Conservation (phyloP, 2,797 vertebrate genomes). For the Zenarchopterus dispar region DNA sequence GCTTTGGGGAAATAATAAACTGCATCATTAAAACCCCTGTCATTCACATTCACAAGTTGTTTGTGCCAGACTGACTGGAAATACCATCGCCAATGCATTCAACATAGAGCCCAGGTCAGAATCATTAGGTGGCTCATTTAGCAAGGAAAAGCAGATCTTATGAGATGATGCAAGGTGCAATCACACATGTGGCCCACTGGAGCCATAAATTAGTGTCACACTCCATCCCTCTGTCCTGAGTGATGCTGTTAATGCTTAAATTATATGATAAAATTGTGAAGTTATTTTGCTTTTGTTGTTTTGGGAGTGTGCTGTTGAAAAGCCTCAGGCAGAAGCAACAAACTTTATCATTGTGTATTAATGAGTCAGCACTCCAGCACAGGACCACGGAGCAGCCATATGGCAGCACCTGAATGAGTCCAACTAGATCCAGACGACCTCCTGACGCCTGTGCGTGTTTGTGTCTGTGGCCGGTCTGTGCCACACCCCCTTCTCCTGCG, state of each 20-base stretch:
- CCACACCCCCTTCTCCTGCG: slow-evolving; percentile 80
- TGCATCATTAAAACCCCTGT: slow-evolving; percentile 82
- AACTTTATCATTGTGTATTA: slow-evolving; percentile 22
- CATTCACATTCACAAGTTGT: slow-evolving; percentile 76
- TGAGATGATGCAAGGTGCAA: slow-evolving; percentile 48
- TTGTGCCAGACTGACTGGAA: slow-evolving; percentile 63
- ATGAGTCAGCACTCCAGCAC: slow-evolving; percentile 63
- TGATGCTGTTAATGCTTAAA: no score
- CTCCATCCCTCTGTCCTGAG: neutral
- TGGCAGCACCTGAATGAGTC: slow-evolving; percentile 63
- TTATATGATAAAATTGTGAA: no score
- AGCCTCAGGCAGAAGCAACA: slow-evolving; percentile 12
- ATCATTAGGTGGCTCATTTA: slow-evolving; percentile 65
- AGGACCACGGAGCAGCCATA: slow-evolving; percentile 52
- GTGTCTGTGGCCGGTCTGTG: slow-evolving; percentile 61
- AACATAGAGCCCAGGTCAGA: slow-evolving; percentile 58
- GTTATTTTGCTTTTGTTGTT: neutral
- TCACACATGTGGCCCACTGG: slow-evolving; percentile 26
- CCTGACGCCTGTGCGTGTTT: slow-evolving; percentile 48
- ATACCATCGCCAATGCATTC: slow-evolving; percentile 45
- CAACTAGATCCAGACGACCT: slow-evolving; percentile 66
- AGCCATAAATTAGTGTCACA: slow-evolving; percentile 42
- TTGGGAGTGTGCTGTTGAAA: neutral
- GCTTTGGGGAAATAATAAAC: slow-evolving; percentile 81
- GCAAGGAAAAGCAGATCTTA: slow-evolving; percentile 50